Base-by-base conservation (phyloP, 1,140 invertebrate genomes). In the Varroa destructor region DNA sequence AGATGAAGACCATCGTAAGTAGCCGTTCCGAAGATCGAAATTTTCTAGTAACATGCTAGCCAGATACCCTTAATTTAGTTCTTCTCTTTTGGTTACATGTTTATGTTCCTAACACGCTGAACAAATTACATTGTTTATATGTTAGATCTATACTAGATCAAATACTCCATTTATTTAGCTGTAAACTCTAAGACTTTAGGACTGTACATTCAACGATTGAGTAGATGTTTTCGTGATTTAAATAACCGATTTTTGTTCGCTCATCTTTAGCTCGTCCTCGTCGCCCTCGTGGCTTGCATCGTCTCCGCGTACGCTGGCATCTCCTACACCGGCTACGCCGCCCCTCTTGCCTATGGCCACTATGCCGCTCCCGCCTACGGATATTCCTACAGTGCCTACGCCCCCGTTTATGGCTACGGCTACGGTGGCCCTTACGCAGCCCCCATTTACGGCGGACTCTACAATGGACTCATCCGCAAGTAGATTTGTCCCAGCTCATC, bases 251-350 rank as follows among this genome's bases (percentile, higher is more conserved):
- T 40, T 40, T 67, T 14, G 2, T 36, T 46, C 46, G 10, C 37
- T 67, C 8, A 46, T 12, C 46, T 40, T 12, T 46, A 67, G 61
- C 61, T 67, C 40, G 61, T 37, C 40, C 61, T 67, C 10, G 37
- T 67, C 37, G 61, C 61, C 61, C 61, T 67, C 61, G 61, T 67
- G 61, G 61, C 61, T 67, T 67, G 61, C 61, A 37, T 67, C 61
- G 61, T 37, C 0, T 40, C 36, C 61, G 61, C 61, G 12, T 67
- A 40, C 37, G 61, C 61, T 8, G 61, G 61, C 12, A 37, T 40
- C 36, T 12, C 37, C 14, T 67, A 67, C 61, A 40, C 61, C 14
- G 61, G 61, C 40, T 67, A 67, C 36, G 61, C 61, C 40, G 61
- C 61, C 37, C 61, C 61, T 67, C 46, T 43, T 46, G 61, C 40